These are phyloP conservation scores for Lomographa bimaculata DNA, from an alignment of 2,888 invertebrate genomes.

Conservation along the genomic window DNA sequence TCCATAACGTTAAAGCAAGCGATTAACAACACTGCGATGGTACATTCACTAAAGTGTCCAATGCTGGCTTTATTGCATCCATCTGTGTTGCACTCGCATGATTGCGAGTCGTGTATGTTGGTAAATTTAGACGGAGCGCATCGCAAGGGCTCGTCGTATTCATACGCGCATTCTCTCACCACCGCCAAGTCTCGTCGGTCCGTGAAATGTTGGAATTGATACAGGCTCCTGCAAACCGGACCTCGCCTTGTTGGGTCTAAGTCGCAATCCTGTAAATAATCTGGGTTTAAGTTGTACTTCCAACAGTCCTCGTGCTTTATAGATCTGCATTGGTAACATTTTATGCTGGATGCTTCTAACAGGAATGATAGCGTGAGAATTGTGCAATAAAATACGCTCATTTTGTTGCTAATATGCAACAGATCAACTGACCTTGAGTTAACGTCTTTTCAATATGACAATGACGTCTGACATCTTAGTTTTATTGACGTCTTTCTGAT, in stretches of 20 bases:
- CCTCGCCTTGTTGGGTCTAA: slow-evolving; percentile 13
- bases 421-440: no score
- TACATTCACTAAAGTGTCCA: slow-evolving; percentile 11
- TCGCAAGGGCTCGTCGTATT: slow-evolving; percentile 47
- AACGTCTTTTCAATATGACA: no score
- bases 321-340: slow-evolving; percentile 70
- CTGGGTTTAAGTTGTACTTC: slow-evolving; percentile 48
- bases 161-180: slow-evolving; percentile 66
- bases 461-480: no score
- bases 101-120: slow-evolving; percentile 59
- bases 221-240: slow-evolving; percentile 61
- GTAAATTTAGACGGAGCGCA: slow-evolving; percentile 61
- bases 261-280: slow-evolving; percentile 49
- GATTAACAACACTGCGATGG: no score
- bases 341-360: slow-evolving; percentile 42
- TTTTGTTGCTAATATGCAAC: no score
- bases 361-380: no score
- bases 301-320: slow-evolving; percentile 49
- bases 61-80: slow-evolving; percentile 56
- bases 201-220: slow-evolving; percentile 64
- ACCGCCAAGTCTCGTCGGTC: slow-evolving; percentile 51
- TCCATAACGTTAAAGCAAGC: slow-evolving; percentile 4
- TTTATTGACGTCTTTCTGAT: no score
- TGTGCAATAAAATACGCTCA: no score
- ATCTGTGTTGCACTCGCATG: slow-evolving; percentile 64